phyloP scores from a whole-genome alignment of 2,113 vertebrate genomes.

The Platanista minor region DNA sequence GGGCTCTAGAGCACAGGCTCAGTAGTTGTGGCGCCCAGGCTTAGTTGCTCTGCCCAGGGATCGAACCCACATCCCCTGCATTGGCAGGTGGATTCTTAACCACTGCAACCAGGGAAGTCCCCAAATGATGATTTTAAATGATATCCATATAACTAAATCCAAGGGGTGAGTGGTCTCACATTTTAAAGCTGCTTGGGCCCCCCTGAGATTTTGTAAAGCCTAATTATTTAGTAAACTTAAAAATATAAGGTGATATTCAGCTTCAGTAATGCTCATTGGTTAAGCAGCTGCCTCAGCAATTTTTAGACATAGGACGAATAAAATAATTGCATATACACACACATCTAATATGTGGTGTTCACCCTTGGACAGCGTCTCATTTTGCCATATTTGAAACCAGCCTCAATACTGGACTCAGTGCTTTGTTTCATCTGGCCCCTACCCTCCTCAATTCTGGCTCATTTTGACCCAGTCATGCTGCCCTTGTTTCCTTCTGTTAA shows the following conservation, averaged over 20 bases:
- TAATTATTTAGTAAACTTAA: neutral
- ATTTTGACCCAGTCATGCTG: neutral
- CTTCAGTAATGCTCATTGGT: neutral
- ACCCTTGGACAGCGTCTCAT: neutral
- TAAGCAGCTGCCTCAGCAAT: neutral
- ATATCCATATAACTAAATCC: neutral
- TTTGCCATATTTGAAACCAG: neutral
- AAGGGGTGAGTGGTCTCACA: neutral
- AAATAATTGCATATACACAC: neutral
- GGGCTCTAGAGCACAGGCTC: too few relatives aligned
- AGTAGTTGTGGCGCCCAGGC: too few relatives aligned
- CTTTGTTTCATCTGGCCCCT: too few relatives aligned
- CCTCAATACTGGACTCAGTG: neutral
- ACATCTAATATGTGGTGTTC: neutral
- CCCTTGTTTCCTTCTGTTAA: neutral
- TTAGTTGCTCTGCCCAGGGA: too few relatives aligned
- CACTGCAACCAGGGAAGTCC: too few relatives aligned
- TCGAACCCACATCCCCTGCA: too few relatives aligned
- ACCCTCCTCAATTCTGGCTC: neutral
- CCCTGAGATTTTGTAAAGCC: neutral
- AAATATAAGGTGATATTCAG: neutral
- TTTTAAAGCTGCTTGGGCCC: neutral
- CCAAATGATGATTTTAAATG: neutral
- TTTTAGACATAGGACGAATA: neutral
- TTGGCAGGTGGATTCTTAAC: too few relatives aligned